These are phyloP conservation scores for Cataglyphis altisquamis DNA, from an alignment of 2,888 invertebrate species.

Conservation along the genomic window DNA sequence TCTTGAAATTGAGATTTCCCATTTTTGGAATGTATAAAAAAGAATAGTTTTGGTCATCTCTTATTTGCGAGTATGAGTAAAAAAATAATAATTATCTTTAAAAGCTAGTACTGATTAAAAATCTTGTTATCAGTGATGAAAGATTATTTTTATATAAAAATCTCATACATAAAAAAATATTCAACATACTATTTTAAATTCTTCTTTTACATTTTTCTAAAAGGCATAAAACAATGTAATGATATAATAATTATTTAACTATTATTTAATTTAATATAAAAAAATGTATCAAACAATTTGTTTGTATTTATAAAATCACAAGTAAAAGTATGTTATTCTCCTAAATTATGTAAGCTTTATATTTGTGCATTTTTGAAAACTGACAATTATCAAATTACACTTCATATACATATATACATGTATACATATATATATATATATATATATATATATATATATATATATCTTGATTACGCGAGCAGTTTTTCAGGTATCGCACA, in stretches of 20 bases:
- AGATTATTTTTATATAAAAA: background rate
- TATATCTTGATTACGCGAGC: constrained; percentile 8
- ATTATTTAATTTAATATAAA: background rate
- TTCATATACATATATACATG: background rate
- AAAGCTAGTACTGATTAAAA: background rate
- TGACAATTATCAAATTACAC: background rate
- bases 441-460: background rate
- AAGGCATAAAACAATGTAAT: background rate
- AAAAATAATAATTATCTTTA: background rate
- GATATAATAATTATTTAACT: background rate
- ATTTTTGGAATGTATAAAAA: background rate
- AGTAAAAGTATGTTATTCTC: background rate
- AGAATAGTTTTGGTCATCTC: background rate
- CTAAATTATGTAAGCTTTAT: background rate
- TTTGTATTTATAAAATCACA: background rate
- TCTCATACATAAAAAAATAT: background rate
- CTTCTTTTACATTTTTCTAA: background rate
- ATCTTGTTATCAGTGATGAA: background rate
- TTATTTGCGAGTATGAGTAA: background rate
- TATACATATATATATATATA: background rate
- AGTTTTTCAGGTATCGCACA: constrained; percentile 40
- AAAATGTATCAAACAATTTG: background rate
- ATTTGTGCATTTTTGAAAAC: constrained; percentile 2
- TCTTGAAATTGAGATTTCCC: background rate
- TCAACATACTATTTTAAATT: background rate